phyloP scores from a whole-genome alignment of 2,888 invertebrate genomes.

The Hypomecis atomaria region DNA sequence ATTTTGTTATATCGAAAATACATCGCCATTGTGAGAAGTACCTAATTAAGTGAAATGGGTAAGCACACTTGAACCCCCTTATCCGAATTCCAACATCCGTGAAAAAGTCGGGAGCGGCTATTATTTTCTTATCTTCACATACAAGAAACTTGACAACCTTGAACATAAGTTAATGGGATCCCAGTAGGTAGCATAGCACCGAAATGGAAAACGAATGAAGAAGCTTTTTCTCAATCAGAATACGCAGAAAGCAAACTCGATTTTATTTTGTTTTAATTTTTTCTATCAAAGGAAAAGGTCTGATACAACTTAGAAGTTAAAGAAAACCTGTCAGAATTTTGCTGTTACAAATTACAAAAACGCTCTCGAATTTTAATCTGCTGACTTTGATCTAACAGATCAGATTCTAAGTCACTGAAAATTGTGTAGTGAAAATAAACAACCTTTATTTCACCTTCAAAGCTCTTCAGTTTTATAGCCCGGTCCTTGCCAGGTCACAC shows the following conservation, averaged over 20 bases:
- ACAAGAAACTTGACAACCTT: slow-evolving; percentile 40
- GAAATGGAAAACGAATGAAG: slow-evolving; percentile 48
- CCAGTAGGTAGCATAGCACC: slow-evolving; percentile 49
- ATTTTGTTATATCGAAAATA: background rate
- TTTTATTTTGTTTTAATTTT: background rate
- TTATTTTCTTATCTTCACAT: slow-evolving; percentile 46
- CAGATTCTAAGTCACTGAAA: background rate
- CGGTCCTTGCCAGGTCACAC: slow-evolving; percentile 15
- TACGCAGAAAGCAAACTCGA: background rate
- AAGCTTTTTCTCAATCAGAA: slow-evolving; percentile 43
- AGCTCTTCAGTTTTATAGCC: slow-evolving; percentile 11
- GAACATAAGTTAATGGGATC: slow-evolving; percentile 46
- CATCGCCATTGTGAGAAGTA: background rate
- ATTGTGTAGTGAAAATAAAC: slow-evolving; percentile 8
- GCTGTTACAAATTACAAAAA: slow-evolving; percentile 2
- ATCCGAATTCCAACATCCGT: slow-evolving; percentile 28
- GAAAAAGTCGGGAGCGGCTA: slow-evolving; percentile 47
- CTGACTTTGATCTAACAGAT: slow-evolving; percentile 6
- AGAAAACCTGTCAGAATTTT: slow-evolving; percentile 1
- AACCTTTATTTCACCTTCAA: slow-evolving; percentile 14
- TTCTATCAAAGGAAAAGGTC: background rate
- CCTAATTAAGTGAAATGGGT: slow-evolving; percentile 3
- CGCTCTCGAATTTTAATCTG: slow-evolving; percentile 1
- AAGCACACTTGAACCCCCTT: slow-evolving; percentile 11
- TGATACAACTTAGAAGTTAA: background rate